These are phyloP conservation scores for Poecile atricapillus DNA, from an alignment of 2,113 vertebrate species.

Conservation along the genomic window DNA sequence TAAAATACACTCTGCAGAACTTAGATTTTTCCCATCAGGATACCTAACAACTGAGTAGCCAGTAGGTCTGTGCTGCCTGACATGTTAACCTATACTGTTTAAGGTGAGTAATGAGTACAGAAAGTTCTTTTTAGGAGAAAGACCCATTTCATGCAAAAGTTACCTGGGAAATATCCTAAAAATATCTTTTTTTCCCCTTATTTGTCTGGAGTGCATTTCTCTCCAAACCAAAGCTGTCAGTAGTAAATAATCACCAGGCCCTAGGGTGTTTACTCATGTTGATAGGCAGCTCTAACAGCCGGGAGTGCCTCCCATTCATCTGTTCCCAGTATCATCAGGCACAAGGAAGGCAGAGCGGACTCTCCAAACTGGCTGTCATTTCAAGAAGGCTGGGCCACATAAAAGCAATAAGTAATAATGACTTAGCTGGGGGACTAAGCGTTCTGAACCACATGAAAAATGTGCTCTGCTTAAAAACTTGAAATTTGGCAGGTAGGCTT, in stretches of 20 bases:
- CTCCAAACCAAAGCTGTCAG: not conserved
- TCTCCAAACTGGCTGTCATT: slow-evolving; percentile 28
- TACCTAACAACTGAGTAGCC: not conserved
- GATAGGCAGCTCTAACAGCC: not conserved
- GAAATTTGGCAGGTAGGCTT: slow-evolving; percentile 6
- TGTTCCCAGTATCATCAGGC: not conserved
- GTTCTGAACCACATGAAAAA: slow-evolving; percentile 27
- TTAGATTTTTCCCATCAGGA: not conserved
- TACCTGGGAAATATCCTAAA: not conserved
- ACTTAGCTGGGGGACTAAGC: not conserved
- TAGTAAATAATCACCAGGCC: slow-evolving; percentile 23
- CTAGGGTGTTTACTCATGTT: not conserved
- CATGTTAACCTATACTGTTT: not conserved
- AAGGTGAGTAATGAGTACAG: not conserved
- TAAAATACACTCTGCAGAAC: not conserved
- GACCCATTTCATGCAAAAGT: not conserved
- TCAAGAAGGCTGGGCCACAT: slow-evolving; percentile 7
- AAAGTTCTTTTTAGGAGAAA: not conserved
- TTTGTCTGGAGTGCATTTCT: not conserved
- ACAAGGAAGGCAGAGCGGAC: not conserved
- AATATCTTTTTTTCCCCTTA: not conserved
- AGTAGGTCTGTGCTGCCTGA: not conserved
- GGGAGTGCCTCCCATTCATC: not conserved
- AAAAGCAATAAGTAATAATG: slow-evolving; percentile 34
- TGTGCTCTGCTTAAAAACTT: not conserved